Evolutionary conservation across 2,888 invertebrate species (phyloP).

Genomic region (Unio delphinus): DNA sequence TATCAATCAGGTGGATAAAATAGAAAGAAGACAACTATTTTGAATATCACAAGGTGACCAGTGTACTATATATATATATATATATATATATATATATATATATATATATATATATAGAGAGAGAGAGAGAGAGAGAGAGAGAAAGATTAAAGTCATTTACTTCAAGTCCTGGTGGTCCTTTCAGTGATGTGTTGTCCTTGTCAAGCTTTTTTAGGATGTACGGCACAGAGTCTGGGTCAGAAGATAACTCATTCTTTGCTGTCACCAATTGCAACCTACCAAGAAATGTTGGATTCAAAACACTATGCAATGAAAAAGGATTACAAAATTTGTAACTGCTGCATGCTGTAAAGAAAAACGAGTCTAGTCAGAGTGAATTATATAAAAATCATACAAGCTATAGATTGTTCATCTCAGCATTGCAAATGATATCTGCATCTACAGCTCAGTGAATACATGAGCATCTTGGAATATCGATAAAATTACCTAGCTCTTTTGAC

Average conservation of each 20-base stretch:
- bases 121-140: neutral
- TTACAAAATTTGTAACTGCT: too few relatives aligned
- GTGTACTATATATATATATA: neutral
- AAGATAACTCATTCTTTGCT: slow-evolving; percentile 61
- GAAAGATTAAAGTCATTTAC: slow-evolving; percentile 40
- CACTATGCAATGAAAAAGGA: too few relatives aligned
- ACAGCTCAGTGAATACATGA: too few relatives aligned
- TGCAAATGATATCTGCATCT: too few relatives aligned
- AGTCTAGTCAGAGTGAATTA: too few relatives aligned
- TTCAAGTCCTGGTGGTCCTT: slow-evolving; percentile 70
- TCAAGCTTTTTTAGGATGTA: slow-evolving; percentile 69
- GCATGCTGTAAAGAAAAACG: too few relatives aligned
- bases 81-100: neutral
- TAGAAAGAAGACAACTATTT: neutral
- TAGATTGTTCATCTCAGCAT: too few relatives aligned
- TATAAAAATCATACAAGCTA: too few relatives aligned
- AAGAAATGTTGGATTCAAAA: neutral
- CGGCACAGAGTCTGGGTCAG: slow-evolving; percentile 58
- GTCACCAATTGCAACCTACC: slow-evolving; percentile 63
- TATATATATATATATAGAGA: neutral
- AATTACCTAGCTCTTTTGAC: too few relatives aligned
- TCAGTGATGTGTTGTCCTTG: slow-evolving; percentile 63
- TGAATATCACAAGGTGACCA: neutral
- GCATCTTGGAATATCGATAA: too few relatives aligned
- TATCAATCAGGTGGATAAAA: neutral